Evolutionary conservation across 2,113 vertebrate genomes (phyloP).

Genomic region (Philantomba maxwellii): DNA sequence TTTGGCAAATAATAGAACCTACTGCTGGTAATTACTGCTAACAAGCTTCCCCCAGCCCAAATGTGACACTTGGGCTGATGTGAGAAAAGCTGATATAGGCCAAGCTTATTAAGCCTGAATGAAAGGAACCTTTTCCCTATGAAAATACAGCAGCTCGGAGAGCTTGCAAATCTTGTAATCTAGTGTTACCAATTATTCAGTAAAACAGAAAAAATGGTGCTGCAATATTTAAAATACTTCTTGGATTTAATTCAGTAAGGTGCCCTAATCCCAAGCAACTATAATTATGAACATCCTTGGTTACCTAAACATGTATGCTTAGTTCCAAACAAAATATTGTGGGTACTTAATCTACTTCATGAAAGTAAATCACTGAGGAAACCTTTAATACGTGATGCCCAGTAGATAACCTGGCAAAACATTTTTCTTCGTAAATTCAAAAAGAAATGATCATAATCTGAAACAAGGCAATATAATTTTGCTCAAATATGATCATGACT

Average conservation of each 20-base stretch:
- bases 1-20: constrained; percentile 88
- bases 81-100: constrained; percentile 83
- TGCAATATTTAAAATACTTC: constrained; percentile 79
- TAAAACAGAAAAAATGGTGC: constrained; percentile 77
- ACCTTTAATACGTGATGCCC: constrained; percentile 33
- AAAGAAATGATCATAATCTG: neutral
- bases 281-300: constrained; percentile 71
- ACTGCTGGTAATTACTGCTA: constrained; percentile 91
- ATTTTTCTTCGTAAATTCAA: neutral
- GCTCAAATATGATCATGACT: neutral
- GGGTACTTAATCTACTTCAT: constrained; percentile 58
- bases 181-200: constrained; percentile 81
- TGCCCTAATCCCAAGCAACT: constrained; percentile 75
- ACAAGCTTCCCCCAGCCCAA: constrained; percentile 83
- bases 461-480: neutral
- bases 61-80: constrained; percentile 83
- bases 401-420: constrained; percentile 37
- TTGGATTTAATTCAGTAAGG: constrained; percentile 46
- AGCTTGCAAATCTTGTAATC: constrained; percentile 81
- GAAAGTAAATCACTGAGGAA: constrained; percentile 7
- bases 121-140: constrained; percentile 75
- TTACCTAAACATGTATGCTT: constrained; percentile 58
- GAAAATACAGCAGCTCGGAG: constrained; percentile 77
- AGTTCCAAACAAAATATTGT: constrained; percentile 70
- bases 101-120: constrained; percentile 83